These are phyloP conservation scores for Dendronephthya gigantea DNA, from an alignment of 64 coral and sea anemone species.

Conservation along the genomic window DNA sequence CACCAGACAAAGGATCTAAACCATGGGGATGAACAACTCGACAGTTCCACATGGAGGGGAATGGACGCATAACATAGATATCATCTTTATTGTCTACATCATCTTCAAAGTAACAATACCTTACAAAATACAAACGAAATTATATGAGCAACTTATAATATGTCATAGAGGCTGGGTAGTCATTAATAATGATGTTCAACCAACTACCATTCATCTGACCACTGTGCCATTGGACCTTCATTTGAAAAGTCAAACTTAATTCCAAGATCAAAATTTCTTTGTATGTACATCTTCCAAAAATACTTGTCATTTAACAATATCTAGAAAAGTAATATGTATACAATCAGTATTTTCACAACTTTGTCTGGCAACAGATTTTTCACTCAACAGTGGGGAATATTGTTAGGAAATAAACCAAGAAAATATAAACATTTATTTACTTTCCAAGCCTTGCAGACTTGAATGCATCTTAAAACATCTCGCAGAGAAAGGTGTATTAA, in stretches of 20 bases:
- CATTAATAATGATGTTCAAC: background rate
- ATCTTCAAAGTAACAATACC: background rate
- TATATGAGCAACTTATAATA: background rate
- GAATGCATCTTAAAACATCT: background rate
- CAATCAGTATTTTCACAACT: too few relatives aligned
- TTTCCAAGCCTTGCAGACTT: background rate
- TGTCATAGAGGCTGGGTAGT: background rate
- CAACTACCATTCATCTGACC: background rate
- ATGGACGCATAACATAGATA: background rate
- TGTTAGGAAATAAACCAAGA: too few relatives aligned
- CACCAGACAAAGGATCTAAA: background rate
- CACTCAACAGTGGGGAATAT: too few relatives aligned
- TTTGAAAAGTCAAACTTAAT: background rate
- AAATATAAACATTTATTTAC: background rate
- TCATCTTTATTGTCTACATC: background rate
- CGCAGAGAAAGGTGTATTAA: background rate
- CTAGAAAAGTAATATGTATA: background rate
- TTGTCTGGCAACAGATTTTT: too few relatives aligned
- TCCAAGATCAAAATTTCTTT: background rate
- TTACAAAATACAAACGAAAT: too few relatives aligned
- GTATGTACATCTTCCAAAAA: slow-evolving; percentile 8
- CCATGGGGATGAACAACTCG: background rate
- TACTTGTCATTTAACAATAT: background rate
- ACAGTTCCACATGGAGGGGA: background rate
- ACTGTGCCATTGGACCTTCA: background rate